Evolutionary conservation across 1,140 invertebrate genomes (phyloP).

Genomic region (Matsumurasca onukii): DNA sequence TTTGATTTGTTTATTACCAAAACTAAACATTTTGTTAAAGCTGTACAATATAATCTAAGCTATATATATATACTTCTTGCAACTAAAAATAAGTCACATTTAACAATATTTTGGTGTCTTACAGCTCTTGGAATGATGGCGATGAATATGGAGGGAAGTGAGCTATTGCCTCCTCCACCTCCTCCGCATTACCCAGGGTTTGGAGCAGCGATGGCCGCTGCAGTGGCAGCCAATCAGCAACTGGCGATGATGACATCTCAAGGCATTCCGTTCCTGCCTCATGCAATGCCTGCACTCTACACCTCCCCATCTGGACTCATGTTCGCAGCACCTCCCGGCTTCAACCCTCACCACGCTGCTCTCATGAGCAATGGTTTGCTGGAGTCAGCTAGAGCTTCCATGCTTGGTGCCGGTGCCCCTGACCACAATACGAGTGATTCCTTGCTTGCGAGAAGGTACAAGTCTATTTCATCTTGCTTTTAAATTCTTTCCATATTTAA

Average conservation of each 20-base stretch:
- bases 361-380: conserved; percentile 54
- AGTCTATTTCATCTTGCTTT: conserved; percentile 31
- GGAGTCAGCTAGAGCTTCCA: conserved; percentile 48
- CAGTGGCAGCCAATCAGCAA: conserved; percentile 45
- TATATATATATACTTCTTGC: too few species aligned
- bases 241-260: conserved; percentile 48
- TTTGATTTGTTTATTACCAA: too few species aligned
- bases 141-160: conserved; percentile 34
- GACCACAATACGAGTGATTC: conserved; percentile 55
- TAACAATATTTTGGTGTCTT: too few species aligned
- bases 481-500: conserved; percentile 1
- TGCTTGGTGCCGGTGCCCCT: conserved; percentile 38
- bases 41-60: too few species aligned
- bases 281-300: conserved; percentile 46
- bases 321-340: conserved; percentile 44
- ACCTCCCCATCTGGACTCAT: conserved; percentile 47
- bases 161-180: conserved; percentile 34
- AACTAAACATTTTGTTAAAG: too few species aligned
- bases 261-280: conserved; percentile 47
- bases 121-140: conserved; percentile 36
- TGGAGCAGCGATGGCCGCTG: conserved; percentile 42
- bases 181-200: conserved; percentile 39
- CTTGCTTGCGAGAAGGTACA: conserved; percentile 49
- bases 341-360: conserved; percentile 48
- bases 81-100: too few species aligned